A percentile compares a stretch with the other conserved stretches of the same genome.
phyloP scores from a whole-genome alignment of 2,113 vertebrate genomes.

The Merops nubicus region DNA sequence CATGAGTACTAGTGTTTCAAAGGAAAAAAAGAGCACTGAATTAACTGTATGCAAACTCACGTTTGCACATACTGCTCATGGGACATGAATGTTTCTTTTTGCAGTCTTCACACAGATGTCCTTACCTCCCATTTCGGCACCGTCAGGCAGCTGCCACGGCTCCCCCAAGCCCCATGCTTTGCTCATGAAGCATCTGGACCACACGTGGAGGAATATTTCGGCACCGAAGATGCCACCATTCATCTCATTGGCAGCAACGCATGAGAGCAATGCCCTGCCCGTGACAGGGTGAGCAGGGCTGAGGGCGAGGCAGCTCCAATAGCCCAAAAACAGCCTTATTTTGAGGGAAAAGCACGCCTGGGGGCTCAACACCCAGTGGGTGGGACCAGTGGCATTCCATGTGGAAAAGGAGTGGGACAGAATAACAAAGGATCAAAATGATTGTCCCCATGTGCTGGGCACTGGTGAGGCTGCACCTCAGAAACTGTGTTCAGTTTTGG shows the following conservation, averaged over 20 bases:
- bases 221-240: fast-evolving
- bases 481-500: background rate
- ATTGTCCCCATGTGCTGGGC: background rate
- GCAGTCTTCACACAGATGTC: background rate
- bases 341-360: too few species aligned
- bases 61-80: fast-evolving
- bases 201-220: fast-evolving
- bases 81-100: fast-evolving
- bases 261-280: too few species aligned
- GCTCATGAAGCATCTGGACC: background rate
- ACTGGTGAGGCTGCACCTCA: background rate
- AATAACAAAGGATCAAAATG: too few species aligned
- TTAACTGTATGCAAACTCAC: background rate
- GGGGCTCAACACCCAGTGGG: too few species aligned
- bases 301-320: too few species aligned
- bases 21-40: background rate
- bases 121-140: background rate
- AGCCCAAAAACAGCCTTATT: too few species aligned
- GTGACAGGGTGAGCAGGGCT: too few species aligned
- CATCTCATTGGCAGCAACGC: too few species aligned
- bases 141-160: fast-evolving
- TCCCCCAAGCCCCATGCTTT: fast-evolving
- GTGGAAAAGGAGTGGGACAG: too few species aligned
- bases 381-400: too few species aligned
- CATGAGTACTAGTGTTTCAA: background rate